Conservation (phyloP, 2,113 vertebrate genomes). For the Scatophagus argus region DNA sequence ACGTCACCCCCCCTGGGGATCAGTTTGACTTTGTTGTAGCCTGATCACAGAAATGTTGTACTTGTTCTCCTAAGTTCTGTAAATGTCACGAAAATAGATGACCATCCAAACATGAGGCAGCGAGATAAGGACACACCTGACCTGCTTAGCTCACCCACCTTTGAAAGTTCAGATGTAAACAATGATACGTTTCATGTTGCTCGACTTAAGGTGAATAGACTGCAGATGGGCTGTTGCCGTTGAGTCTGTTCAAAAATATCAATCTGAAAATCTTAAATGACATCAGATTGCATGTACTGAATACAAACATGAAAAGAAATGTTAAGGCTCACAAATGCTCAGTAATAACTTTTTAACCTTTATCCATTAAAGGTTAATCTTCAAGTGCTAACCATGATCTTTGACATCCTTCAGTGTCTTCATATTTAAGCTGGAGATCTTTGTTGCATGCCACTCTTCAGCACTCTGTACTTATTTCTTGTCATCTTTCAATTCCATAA, state of each 20-base stretch:
- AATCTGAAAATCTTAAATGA: not conserved
- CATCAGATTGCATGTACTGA: not conserved
- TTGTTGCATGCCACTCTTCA: not conserved
- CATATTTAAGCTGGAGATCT: not conserved
- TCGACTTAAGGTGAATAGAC: not conserved
- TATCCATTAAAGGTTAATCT: not conserved
- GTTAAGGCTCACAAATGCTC: not conserved
- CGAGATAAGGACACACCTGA: constrained; percentile 9
- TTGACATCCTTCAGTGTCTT: not conserved
- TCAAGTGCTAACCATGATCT: not conserved
- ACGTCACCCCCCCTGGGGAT: constrained; percentile 3
- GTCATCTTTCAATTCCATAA: not conserved
- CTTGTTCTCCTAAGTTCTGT: constrained; percentile 20
- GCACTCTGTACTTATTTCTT: not conserved
- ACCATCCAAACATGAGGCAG: not conserved
- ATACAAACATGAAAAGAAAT: not conserved
- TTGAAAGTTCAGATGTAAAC: not conserved
- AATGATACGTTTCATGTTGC: not conserved
- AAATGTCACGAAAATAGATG: constrained; percentile 7
- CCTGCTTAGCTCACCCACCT: not conserved
- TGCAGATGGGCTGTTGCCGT: not conserved
- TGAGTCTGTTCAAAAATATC: not conserved
- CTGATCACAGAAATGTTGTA: constrained; percentile 23
- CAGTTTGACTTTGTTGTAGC: constrained; percentile 21
- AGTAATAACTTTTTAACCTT: too few relatives aligned